Evolutionary conservation across 64 coral and sea anemone genomes (phyloP).

Genomic region (Porites lutea): DNA sequence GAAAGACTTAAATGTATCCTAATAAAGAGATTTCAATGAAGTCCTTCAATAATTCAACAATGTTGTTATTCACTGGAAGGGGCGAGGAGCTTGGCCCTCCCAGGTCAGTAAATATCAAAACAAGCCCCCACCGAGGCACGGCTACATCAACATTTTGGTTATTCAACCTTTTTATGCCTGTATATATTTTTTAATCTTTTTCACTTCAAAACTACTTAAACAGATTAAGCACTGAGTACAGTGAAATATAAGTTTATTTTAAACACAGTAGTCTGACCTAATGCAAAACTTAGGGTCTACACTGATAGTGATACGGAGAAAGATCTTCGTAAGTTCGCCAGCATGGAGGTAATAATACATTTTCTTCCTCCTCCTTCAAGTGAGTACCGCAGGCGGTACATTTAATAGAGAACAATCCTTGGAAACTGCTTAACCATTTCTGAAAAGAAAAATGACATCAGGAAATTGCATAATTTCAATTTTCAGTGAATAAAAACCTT

Average conservation of each 20-base stretch:
- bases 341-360: slow-evolving; percentile 70
- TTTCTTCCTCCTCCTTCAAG: slow-evolving; percentile 74
- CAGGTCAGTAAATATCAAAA: too few species aligned
- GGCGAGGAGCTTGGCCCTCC: too few species aligned
- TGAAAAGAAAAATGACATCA: slow-evolving; percentile 40
- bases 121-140: too few species aligned
- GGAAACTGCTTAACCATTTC: slow-evolving; percentile 91
- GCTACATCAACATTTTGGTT: too few species aligned
- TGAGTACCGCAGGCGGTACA: slow-evolving; percentile 71
- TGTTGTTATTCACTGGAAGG: too few species aligned
- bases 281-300: slow-evolving; percentile 18
- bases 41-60: too few species aligned
- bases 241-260: neutral
- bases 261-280: neutral
- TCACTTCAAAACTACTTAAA: too few species aligned
- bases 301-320: slow-evolving; percentile 74
- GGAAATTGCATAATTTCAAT: neutral
- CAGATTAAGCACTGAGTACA: too few species aligned
- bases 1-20: too few species aligned
- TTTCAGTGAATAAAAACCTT: neutral
- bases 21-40: too few species aligned
- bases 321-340: slow-evolving; percentile 77
- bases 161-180: too few species aligned
- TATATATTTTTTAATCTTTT: too few species aligned
- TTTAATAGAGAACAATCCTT: slow-evolving; percentile 74